phyloP scores from a whole-genome alignment of 2,113 vertebrate species.

The Xiphophorus couchianus region DNA sequence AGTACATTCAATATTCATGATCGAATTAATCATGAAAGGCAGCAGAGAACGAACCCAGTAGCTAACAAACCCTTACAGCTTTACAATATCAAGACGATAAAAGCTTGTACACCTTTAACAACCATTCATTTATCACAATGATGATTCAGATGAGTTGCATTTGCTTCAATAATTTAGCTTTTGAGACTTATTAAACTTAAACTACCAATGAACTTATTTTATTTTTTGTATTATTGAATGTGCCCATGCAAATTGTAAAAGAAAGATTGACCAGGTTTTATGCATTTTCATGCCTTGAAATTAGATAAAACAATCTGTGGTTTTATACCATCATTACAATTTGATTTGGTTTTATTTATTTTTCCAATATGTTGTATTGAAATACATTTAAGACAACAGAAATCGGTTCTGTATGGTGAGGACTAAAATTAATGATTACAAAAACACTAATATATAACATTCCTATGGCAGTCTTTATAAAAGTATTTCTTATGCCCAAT shows the following conservation, averaged over 20 bases:
- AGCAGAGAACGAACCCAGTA: conserved; percentile 11
- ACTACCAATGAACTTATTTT: background rate
- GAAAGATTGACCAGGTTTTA: no score
- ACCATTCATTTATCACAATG: conserved; percentile 9
- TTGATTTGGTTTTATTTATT: no score
- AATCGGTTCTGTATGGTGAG: background rate
- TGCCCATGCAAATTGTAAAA: no score
- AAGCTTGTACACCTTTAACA: background rate
- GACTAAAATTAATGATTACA: no score
- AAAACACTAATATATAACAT: background rate
- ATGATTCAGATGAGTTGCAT: background rate
- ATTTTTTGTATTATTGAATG: background rate
- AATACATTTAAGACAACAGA: background rate
- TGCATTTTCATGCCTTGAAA: background rate
- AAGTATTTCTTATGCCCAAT: background rate
- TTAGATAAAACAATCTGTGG: background rate
- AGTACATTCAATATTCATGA: conserved; percentile 37
- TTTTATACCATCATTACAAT: no score
- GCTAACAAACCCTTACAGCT: background rate
- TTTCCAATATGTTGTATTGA: background rate
- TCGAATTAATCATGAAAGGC: conserved; percentile 19
- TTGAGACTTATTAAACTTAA: background rate
- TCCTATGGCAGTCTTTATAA: background rate
- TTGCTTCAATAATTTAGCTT: background rate
- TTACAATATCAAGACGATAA: conserved; percentile 6